Conservation (phyloP, 2,797 vertebrate species). For the Anguilla anguilla region DNA sequence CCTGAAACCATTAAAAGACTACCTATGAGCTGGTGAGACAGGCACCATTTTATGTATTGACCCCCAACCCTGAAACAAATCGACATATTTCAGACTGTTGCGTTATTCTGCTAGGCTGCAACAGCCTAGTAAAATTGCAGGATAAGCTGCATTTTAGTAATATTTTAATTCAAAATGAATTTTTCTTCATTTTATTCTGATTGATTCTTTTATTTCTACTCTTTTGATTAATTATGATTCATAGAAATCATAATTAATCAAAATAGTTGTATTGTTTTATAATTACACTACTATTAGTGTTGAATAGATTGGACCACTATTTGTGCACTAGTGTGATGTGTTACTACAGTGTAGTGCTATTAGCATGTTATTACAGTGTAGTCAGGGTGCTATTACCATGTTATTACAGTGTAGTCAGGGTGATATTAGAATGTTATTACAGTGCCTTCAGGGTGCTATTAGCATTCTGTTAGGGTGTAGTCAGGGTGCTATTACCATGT, state of each 20-base stretch:
- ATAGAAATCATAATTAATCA: background rate
- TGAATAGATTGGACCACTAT: background rate
- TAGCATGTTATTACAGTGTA: too few relatives aligned
- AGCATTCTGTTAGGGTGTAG: too few relatives aligned
- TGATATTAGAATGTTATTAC: background rate
- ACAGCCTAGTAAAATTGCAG: too few relatives aligned
- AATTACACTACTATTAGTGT: background rate
- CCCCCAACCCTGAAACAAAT: too few relatives aligned
- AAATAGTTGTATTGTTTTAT: background rate
- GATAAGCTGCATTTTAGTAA: too few relatives aligned
- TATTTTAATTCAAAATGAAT: too few relatives aligned
- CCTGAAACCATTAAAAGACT: slow-evolving; percentile 86
- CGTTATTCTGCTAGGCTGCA: too few relatives aligned
- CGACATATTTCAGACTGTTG: too few relatives aligned
- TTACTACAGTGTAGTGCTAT: background rate
- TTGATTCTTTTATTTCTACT: slow-evolving; percentile 4
- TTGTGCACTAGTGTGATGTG: background rate
- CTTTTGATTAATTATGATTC: slow-evolving; percentile 24
- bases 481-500: background rate
- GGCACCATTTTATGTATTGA: background rate
- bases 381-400: too few relatives aligned
- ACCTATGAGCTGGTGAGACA: slow-evolving; percentile 86
- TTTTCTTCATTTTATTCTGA: background rate
- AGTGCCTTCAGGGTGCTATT: background rate
- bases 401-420: background rate